A percentile compares a stretch with the other conserved stretches of the same genome.
Conservation (phyloP, 2,797 vertebrate genomes). For the Mus caroli region DNA sequence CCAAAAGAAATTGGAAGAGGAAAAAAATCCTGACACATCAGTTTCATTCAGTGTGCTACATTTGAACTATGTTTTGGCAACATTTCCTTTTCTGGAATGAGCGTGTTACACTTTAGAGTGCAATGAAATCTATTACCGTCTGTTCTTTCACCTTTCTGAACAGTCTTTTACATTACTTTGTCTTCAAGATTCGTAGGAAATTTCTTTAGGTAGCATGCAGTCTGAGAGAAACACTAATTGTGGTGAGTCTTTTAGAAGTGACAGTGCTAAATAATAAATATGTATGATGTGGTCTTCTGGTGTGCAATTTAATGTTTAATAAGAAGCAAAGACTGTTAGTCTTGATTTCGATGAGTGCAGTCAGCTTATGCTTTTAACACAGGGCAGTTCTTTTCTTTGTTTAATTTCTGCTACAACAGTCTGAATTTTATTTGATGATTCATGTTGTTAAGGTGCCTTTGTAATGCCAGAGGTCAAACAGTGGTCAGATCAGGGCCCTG, state of each 20-base stretch:
- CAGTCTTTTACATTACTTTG: constrained; percentile 54
- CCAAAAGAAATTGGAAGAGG: constrained; percentile 71
- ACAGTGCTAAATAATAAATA: constrained; percentile 81
- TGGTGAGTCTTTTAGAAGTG: constrained; percentile 78
- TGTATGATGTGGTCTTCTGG: constrained; percentile 78
- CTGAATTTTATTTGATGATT: constrained; percentile 76
- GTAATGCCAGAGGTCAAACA: constrained; percentile 85
- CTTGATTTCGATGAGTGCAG: constrained; percentile 78
- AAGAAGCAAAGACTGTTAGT: constrained; percentile 81
- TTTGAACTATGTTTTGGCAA: constrained; percentile 78
- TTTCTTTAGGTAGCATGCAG: constrained; percentile 77
- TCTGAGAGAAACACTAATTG: constrained; percentile 79
- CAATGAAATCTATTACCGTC: constrained; percentile 80
- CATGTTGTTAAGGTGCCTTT: constrained; percentile 76
- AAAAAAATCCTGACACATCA: constrained; percentile 67
- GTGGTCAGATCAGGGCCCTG: constrained; percentile 82
- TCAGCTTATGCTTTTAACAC: constrained; percentile 81
- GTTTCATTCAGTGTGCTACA: constrained; percentile 68
- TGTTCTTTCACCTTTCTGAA: constrained; percentile 76
- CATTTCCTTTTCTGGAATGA: constrained; percentile 71
- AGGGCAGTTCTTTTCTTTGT: constrained; percentile 82
- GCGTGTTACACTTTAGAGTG: constrained; percentile 56
- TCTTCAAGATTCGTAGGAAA: constrained; percentile 70
- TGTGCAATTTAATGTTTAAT: constrained; percentile 82
- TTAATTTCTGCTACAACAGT: constrained; percentile 78